A percentile compares a stretch with the other conserved stretches of the same genome.
Evolutionary conservation across 2,888 invertebrate species (phyloP).

Genomic region (Lapara coniferarum): DNA sequence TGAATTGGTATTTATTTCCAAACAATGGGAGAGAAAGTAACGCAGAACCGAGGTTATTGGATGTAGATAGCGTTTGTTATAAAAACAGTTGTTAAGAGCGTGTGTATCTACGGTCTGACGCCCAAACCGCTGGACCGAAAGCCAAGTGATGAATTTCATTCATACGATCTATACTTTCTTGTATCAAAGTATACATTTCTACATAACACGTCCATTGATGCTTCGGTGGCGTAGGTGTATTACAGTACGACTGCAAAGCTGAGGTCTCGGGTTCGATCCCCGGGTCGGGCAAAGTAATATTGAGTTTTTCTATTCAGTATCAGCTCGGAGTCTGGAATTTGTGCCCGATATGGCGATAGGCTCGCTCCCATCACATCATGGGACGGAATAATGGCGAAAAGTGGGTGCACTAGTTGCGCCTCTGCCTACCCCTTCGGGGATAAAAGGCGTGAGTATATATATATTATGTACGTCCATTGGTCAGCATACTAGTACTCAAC

Average conservation of each 20-base stretch:
- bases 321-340: no score
- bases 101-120: constrained; percentile 10
- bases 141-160: neutral
- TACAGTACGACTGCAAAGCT: no score
- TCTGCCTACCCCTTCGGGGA: no score
- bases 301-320: no score
- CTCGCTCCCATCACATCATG: no score
- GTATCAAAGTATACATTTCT: neutral
- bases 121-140: constrained; percentile 10
- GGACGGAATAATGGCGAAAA: no score
- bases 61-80: neutral
- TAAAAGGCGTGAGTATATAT: no score
- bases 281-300: no score
- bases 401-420: no score
- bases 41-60: constrained; percentile 8
- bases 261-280: no score
- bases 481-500: neutral
- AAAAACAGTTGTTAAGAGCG: constrained; percentile 6
- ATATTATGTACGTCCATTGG: neutral
- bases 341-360: no score
- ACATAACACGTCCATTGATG: neutral
- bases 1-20: neutral
- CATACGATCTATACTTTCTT: neutral
- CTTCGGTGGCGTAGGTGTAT: no score
- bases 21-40: constrained; percentile 1